Base-by-base conservation (phyloP, 92 coral and sea anemone genomes). In the Porites rus region DNA sequence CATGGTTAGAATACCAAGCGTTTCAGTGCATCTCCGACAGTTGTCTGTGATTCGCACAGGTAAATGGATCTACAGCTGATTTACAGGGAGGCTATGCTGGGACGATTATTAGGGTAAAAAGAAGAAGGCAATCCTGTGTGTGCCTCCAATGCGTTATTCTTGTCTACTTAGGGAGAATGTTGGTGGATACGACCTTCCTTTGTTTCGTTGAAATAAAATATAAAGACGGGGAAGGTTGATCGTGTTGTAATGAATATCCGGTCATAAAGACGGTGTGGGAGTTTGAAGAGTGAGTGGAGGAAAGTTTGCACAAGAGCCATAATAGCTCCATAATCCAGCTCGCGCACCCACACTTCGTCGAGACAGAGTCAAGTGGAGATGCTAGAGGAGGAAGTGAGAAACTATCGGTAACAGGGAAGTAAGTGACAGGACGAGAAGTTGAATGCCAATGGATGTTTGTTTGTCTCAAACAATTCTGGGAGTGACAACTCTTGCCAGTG, bases 101-200 rank as follows among this genome's bases (percentile, higher is more conserved):
- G 65, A 75, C 65, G 65, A 75, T 75, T 75, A 75, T 52, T 54
- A 74, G 78, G 78, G 78, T 16, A 74, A 74, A 74, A 20, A 74
- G 62, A 74, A 51, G 78, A 74, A 74, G 78, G 59, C 58, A 74
- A 74, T 21, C 78, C 78, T 74, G 78, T 19, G 62, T 54, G 61
- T 74, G 78, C 78, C 19, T 74, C 78, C 78, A 54, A 74, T 74
- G 64, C 78, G 59, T 74, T 74, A 74, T 74, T 74, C 62, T 74
- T 46, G 31, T 51, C 78, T 74, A 74, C 78, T 64, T 43, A 51
- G 63, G 78, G 62, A 74, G 25, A 74, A 74, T 74, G 78, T 46
- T 74, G 78, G 78, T 51, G 21, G 61, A 74, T 74, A 74, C 64
- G 21, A 74, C 78, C 78, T 74, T 74, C 78, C 59, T 74, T 50